Evolutionary conservation across 1,140 invertebrate genomes (phyloP).

Genomic region (Penaeus indicus): DNA sequence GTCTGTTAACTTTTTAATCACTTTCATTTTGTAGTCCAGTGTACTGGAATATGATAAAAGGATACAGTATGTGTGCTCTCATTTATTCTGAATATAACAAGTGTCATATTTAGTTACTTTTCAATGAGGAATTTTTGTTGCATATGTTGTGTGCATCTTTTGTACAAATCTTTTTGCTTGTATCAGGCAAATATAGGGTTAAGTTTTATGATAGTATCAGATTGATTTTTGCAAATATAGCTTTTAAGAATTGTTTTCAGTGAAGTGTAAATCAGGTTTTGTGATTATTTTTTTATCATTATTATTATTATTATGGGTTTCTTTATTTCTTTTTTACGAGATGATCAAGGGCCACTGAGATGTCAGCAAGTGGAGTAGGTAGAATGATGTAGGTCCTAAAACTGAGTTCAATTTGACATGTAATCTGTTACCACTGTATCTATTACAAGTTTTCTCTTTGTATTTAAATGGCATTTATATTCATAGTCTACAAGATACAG

Average conservation of each 20-base stretch:
- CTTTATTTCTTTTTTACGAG: no score
- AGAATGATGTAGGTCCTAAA: background rate
- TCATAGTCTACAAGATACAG: background rate
- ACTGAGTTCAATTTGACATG: background rate
- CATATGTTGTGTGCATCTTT: conserved; percentile 57
- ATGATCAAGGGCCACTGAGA: no score
- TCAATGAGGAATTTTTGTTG: conserved; percentile 52
- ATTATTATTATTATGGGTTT: no score
- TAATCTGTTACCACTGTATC: background rate
- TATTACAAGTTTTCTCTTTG: conserved; percentile 9
- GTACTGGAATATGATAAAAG: background rate
- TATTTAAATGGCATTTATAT: conserved; percentile 31
- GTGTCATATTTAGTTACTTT: conserved; percentile 31
- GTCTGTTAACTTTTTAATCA: no score
- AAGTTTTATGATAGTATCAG: conserved; percentile 3
- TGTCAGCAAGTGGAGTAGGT: no score
- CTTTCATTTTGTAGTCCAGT: background rate
- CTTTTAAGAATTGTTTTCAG: conserved; percentile 23
- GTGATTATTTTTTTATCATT: no score
- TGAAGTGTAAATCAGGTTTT: no score
- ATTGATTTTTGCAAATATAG: background rate
- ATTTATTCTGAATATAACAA: background rate
- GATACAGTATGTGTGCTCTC: conserved; percentile 35
- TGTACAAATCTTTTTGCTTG: conserved; percentile 54
- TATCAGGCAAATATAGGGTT: conserved; percentile 48